A percentile compares a stretch with the other conserved stretches of the same genome.
phyloP scores from a whole-genome alignment of 1,140 invertebrate genomes.

The Melanaphis sacchari region DNA sequence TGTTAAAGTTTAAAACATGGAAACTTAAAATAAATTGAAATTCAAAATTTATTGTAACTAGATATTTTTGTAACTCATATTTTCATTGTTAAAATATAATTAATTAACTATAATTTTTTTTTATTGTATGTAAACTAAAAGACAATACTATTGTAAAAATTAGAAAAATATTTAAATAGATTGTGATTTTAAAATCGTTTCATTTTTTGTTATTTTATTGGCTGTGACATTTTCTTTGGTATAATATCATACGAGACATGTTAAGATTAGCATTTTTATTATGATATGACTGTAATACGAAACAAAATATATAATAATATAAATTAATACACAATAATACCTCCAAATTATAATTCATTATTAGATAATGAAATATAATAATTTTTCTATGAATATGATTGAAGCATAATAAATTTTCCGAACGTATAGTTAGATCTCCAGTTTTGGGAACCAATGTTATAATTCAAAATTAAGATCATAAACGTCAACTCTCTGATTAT shows the following conservation, averaged over 20 bases:
- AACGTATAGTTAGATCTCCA: not conserved
- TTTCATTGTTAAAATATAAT: not conserved
- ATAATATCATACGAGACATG: not conserved
- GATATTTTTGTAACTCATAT: not conserved
- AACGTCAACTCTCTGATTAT: not conserved
- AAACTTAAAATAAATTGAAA: not conserved
- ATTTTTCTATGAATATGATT: not conserved
- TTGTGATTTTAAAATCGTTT: not conserved
- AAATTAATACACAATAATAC: not conserved
- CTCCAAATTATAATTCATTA: not conserved
- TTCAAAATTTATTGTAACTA: not conserved
- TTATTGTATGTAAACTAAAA: not conserved
- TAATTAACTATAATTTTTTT: no score
- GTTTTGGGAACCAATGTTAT: not conserved
- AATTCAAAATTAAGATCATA: not conserved
- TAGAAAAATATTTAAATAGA: not conserved
- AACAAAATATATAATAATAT: not conserved
- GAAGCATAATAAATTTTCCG: not conserved
- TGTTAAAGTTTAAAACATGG: not conserved
- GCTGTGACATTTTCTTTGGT: not conserved
- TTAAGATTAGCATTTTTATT: not conserved
- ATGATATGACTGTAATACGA: not conserved
- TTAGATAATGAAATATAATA: not conserved
- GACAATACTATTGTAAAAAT: not conserved
- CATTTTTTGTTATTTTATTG: not conserved